Base-by-base conservation (phyloP, 2,113 vertebrate genomes). In the Danionella cerebrum region DNA sequence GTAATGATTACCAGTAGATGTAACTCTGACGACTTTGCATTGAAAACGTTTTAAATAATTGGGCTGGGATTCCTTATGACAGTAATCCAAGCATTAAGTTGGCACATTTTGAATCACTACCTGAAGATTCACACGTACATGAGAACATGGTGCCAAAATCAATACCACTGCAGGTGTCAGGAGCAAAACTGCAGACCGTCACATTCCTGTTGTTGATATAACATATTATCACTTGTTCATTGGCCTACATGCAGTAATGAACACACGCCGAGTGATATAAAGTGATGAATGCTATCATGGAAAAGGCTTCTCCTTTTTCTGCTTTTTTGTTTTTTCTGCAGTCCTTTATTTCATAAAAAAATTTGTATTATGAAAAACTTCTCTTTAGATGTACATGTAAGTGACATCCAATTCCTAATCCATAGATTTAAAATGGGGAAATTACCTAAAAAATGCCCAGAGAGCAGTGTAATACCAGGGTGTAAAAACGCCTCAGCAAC, bases 101-200 rank as follows among this genome's bases (percentile, higher is more conserved):
- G 44, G 42, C 38, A 3, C 35, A 11, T 52, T 47, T 69, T 25
- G 42, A 57, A 62, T 51, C 41, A 38, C 19, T 31, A 53, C 55
- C 27, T 6, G 58, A 51, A 13, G 13, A 58, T 44, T 52, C 41
- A 11, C 45, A 65, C 50, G 48, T 50, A 73, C 73, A 53, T 29
- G 48, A 44, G 53, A 50, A 50, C 14, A 44, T 41, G 27, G 14
- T 55, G 73, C 71, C 71, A 74, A 76, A 65, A 59, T 50, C 58
- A 76, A 76, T 69, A 78, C 35, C 54, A 69, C 45, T 25, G 48
- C 71, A 67, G 36, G 59, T 69, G 65, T 52, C 52, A 27, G 44
- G 59, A 51, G 35, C 21, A 6, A 58, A 39, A 51, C 52, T 50
- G 19, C 21, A 35, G n/a, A 36, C 47, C 19, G 51, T 13, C 21